Conservation (phyloP, 2,113 vertebrate genomes). For the Strix uralensis region DNA sequence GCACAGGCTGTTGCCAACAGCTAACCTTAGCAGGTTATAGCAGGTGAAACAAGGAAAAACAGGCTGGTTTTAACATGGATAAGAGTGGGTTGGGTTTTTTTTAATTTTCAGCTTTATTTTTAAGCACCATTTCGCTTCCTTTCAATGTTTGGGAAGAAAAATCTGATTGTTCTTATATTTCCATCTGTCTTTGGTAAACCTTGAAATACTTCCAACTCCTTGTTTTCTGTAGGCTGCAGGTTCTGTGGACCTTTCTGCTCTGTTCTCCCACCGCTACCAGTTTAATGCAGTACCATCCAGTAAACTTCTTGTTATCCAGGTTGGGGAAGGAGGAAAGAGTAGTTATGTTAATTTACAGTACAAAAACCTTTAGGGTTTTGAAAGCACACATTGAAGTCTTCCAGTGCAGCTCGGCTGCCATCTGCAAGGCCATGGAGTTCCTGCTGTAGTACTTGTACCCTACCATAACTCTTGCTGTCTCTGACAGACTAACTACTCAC, state of each 20-base stretch:
- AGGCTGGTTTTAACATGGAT: background rate
- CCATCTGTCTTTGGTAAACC: background rate
- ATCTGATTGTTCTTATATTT: background rate
- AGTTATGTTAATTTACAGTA: background rate
- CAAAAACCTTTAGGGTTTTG: background rate
- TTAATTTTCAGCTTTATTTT: background rate
- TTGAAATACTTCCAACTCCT: background rate
- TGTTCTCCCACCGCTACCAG: background rate
- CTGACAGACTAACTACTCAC: background rate
- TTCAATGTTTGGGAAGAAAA: background rate
- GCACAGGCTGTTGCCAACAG: background rate
- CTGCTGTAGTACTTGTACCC: background rate
- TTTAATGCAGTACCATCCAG: background rate
- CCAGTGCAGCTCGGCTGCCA: background rate
- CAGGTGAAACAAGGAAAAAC: background rate
- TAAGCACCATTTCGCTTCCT: background rate
- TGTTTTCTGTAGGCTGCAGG: background rate
- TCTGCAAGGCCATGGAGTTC: background rate
- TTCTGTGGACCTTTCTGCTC: background rate
- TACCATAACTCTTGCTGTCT: background rate
- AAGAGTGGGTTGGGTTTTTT: background rate
- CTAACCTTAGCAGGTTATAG: background rate
- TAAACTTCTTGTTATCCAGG: background rate
- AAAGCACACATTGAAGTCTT: background rate
- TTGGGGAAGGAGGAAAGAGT: background rate